Percentiles rank a stretch among this genome's conserved stretches.
phyloP scores from a whole-genome alignment of 1,140 invertebrate species.

The Caenorhabditis latens region DNA sequence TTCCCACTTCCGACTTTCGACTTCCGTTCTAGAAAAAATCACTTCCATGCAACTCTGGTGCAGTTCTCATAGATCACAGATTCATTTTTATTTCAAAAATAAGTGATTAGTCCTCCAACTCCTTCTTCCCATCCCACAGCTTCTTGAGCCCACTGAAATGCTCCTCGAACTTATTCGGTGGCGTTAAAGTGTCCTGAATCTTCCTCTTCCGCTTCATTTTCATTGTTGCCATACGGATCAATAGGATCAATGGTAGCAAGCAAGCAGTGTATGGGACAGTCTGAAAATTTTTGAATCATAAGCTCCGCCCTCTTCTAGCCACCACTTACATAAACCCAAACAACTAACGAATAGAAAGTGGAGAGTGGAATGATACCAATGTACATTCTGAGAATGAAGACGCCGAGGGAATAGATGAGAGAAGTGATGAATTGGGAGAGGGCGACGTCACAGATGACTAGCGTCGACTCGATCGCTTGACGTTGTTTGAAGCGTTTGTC shows the following conservation, averaged over 20 bases:
- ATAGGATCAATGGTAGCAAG: not conserved
- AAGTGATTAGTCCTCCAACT: too few relatives aligned
- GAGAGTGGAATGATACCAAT: not conserved
- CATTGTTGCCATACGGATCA: not conserved
- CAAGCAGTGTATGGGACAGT: not conserved
- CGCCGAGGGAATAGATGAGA: not conserved
- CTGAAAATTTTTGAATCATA: not conserved
- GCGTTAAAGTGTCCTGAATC: not conserved
- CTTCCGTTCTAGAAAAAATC: too few relatives aligned
- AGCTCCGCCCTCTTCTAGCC: not conserved
- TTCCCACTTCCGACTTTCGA: too few relatives aligned
- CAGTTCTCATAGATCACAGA: too few relatives aligned
- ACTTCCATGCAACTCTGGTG: too few relatives aligned
- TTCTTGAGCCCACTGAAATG: too few relatives aligned
- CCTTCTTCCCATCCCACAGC: too few relatives aligned
- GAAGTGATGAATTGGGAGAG: slow-evolving; percentile 3
- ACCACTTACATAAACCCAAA: slow-evolving; percentile 39
- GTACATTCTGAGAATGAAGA: not conserved
- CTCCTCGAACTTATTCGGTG: too few relatives aligned
- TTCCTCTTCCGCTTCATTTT: not conserved
- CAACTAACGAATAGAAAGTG: not conserved
- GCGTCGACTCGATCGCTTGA: slow-evolving; percentile 9
- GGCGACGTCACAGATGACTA: not conserved
- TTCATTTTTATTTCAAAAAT: too few relatives aligned
- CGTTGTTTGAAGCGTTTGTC: slow-evolving; percentile 3